A percentile compares a stretch with the other conserved stretches of the same genome.
These are phyloP conservation scores for Neodiprion virginianus DNA, from an alignment of 1,140 invertebrate species.

Conservation along the genomic window DNA sequence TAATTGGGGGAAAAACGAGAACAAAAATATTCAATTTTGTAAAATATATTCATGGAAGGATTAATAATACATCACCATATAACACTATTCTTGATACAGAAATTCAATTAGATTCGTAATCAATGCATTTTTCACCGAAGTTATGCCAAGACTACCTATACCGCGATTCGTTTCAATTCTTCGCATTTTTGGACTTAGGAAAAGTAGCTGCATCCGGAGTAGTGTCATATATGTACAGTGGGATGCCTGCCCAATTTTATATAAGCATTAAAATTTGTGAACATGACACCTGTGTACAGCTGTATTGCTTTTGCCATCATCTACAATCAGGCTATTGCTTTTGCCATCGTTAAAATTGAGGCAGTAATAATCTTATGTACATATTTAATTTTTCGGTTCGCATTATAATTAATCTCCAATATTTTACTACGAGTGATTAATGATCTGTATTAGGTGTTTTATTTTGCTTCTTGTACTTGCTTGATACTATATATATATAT, in stretches of 20 bases:
- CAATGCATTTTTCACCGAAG: no score
- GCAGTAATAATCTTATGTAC: conserved; percentile 4
- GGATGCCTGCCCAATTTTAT: conserved; percentile 4
- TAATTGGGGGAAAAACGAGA: no score
- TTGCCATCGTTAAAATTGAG: conserved; percentile 3
- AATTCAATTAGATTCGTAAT: no score
- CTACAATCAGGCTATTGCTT: background rate
- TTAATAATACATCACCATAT: no score
- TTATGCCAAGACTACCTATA: no score
- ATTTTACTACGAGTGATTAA: background rate
- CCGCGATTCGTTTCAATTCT: no score
- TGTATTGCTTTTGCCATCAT: conserved; percentile 7
- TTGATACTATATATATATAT: background rate
- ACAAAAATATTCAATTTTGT: no score
- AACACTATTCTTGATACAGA: no score
- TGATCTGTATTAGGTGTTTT: background rate
- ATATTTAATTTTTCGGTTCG: background rate
- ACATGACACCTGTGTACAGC: background rate
- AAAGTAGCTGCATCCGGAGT: background rate
- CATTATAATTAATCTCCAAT: background rate
- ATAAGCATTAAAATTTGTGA: background rate
- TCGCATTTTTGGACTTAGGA: background rate
- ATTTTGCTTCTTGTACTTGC: background rate
- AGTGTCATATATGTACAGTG: conserved; percentile 1
- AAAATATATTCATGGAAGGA: no score